Evolutionary conservation across 2,888 invertebrate species (phyloP), one percentile per base, ranked within the genome.

Genomic region (Zaprionus bogoriensis): DNA sequence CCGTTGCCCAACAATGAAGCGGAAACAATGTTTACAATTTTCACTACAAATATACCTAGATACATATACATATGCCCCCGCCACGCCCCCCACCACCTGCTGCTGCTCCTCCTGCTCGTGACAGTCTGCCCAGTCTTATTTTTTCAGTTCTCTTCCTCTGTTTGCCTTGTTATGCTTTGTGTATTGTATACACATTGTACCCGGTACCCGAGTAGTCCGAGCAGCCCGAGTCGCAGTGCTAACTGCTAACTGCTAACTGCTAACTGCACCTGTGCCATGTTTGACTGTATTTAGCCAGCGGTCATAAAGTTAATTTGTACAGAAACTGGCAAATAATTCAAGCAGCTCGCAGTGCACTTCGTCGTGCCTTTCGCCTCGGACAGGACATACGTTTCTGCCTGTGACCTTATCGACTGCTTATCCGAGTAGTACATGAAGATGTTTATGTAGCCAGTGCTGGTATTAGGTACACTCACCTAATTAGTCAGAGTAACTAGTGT

Each of bases 281-380:
- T 86, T 77, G 79, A 72, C 69, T 84, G 74, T 86, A 83, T 86
- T 75, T 83, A 74, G 84, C 88, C 78, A 67, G 78, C 81, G 84
- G 85, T 83, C 84, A 87, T 72, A 84, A 85, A 87, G 84, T 86
- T 81, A 86, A 87, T 85, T 84, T 86, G 80, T 77, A 81, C 80
- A 81, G n/a, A 86, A 86, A 80, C 84, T 86, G 68, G 86, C 83
- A 73, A 80, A 80, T 80, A 80, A 86, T 80, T 79, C 83, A 80
- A 83, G 69, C 74, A 67, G 51, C 62, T 62, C 45, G 0, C 61
- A 30, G 46, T 57, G 25, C n/a, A 58, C 47, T 19, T 39, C 14
- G 12, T 36, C 41, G 7, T 32, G 4, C 23, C 45, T 28, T 22
- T 39, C 38, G 10, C 4, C 5, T 20, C 20, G 19, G 2, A 17